Evolutionary conservation across 1,140 invertebrate genomes (phyloP), one percentile per base, ranked within the genome.

Genomic region (Tetraneura akinire): DNA sequence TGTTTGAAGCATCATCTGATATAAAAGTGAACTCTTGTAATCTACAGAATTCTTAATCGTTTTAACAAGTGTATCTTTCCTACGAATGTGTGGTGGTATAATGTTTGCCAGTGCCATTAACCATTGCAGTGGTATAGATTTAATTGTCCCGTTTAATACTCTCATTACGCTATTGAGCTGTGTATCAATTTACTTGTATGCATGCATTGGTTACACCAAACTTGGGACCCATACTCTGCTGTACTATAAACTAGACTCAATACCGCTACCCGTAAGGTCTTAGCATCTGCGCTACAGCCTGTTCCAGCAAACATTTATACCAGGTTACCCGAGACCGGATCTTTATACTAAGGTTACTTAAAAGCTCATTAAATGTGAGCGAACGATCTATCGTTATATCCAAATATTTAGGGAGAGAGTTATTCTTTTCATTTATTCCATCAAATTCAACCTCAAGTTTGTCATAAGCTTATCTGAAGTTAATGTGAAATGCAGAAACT

Each of bases 91-190:
- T 47, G 74, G 10, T 47, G 74, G 26, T 10, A 14, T 51, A 78
- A 60, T 78, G 74, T 57, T 51, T 55, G 49, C 26, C 32, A 78
- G 55, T 26, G 53, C 53, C n/a, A 53, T 51, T 23, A 76, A 49
- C 53, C 74, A 78, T 55, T 78, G 37, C 6, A 37, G 21, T 45
- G 53, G 74, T 37, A 53, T 78, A 6, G 21, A 23, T 76, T 45
- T 47, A 13, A 76, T 9, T 26, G 5, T 76, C 18, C 51, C 47
- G 3, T n/a, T 55, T 8, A 76, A n/a, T 60, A 21, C 11, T 51
- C 49, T 49, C 51, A 76, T 76, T 21, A 37, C 32, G 6, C 45
- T 29, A 32, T 53, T 76, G 6, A 76, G 73, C 5, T 49, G 47
- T 3, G 11, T 49, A 9, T 49, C 47, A 64, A 13, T 64, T 64